Percentiles rank a stretch among this genome's conserved stretches.
These are phyloP conservation scores for Prinia subflava DNA, from an alignment of 2,113 vertebrate genomes.

Conservation along the genomic window DNA sequence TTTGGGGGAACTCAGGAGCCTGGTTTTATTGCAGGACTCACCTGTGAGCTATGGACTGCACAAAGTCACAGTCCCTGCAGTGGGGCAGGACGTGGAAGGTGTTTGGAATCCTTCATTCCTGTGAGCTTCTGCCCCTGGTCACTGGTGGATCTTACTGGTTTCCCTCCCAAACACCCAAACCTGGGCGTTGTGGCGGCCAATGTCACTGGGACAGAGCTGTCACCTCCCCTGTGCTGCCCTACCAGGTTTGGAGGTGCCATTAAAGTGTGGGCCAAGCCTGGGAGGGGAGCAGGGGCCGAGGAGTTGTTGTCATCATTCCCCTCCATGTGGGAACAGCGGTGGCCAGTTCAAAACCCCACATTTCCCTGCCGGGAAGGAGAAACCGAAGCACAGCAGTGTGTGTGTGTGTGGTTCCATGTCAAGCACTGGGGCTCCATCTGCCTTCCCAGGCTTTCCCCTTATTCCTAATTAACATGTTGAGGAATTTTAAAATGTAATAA, in stretches of 20 bases:
- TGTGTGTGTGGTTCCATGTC: background rate
- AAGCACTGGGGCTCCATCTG: background rate
- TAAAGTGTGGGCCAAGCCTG: background rate
- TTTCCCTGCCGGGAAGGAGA: background rate
- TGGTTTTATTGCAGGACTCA: background rate
- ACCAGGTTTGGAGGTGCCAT: background rate
- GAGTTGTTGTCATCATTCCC: background rate
- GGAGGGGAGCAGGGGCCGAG: background rate
- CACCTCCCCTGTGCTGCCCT: background rate
- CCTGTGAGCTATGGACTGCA: rapidly evolving
- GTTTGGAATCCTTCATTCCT: background rate
- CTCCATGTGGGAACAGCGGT: background rate
- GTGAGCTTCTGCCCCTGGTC: background rate
- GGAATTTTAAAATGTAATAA: constrained; percentile 58
- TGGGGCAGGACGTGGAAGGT: background rate
- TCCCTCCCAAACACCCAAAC: background rate
- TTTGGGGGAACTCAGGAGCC: background rate
- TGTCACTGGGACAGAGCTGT: rapidly evolving
- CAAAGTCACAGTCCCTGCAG: background rate
- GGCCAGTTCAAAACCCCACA: background rate
- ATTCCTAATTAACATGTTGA: constrained; percentile 40
- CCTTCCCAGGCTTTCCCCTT: background rate
- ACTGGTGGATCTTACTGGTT: rapidly evolving
- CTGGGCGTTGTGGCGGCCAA: background rate
- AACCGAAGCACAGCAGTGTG: background rate